phyloP scores from a whole-genome alignment of 2,888 invertebrate genomes.

The Oxyteleia sp. region DNA sequence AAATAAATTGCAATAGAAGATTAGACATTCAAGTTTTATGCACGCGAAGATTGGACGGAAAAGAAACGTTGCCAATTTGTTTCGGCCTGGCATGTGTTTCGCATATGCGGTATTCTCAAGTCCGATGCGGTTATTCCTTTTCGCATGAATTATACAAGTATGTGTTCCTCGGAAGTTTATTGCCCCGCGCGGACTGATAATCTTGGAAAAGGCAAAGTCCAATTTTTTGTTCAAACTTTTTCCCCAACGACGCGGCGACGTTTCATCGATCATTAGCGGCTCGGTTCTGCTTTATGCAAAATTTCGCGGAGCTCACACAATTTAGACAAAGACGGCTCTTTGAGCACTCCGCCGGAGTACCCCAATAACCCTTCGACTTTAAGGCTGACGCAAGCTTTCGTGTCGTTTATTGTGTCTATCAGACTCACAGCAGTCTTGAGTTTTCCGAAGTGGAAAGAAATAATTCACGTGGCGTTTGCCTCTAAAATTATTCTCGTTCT shows the following conservation, averaged over 20 bases:
- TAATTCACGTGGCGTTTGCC: constrained; percentile 7
- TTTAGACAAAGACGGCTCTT: constrained; percentile 6
- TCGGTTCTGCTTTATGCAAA: constrained; percentile 4
- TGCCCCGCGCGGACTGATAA: constrained; percentile 7
- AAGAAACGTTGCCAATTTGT: constrained; percentile 5
- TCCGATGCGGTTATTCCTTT: no score
- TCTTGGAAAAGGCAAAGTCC: constrained; percentile 17
- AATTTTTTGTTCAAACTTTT: constrained; percentile 1
- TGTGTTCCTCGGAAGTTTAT: constrained; percentile 21
- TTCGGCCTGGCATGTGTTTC: background rate
- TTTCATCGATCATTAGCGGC: constrained; percentile 19
- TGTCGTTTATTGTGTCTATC: constrained; percentile 15
- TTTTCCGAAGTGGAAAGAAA: constrained; percentile 11
- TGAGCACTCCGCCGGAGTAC: constrained; percentile 6
- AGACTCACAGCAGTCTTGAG: constrained; percentile 20
- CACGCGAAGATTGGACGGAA: background rate
- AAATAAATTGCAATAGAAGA: constrained; percentile 1
- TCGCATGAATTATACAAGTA: background rate
- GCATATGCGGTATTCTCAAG: constrained; percentile 11
- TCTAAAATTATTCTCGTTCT: constrained; percentile 3
- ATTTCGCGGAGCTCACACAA: constrained; percentile 13
- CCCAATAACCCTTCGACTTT: constrained; percentile 32
- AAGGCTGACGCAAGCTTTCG: constrained; percentile 38
- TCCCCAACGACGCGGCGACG: background rate
- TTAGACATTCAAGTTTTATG: no score